phyloP scores from a whole-genome alignment of 2,888 invertebrate genomes.

The Leptinotarsa tumamoca region DNA sequence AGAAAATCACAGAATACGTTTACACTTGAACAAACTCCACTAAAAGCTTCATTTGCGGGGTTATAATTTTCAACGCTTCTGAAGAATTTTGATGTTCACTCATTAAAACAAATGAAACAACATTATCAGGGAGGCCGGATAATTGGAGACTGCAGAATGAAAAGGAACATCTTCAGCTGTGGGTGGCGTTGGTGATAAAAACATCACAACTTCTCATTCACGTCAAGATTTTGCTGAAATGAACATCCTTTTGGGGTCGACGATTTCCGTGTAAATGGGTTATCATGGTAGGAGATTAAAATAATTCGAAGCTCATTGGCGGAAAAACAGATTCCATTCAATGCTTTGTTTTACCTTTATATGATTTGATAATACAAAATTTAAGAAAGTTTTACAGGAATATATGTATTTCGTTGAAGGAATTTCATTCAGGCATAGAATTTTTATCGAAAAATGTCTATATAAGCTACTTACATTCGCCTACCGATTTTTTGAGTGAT shows the following conservation, averaged over 20 bases:
- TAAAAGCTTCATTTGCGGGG: conserved; percentile 36
- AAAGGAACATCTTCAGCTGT: conserved; percentile 1
- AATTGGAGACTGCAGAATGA: conserved; percentile 25
- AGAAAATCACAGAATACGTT: conserved; percentile 1
- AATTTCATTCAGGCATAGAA: too few species aligned
- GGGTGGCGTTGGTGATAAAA: background rate
- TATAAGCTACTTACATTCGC: too few species aligned
- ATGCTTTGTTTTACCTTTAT: background rate
- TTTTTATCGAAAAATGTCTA: too few species aligned
- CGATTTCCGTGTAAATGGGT: background rate
- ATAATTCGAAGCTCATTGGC: conserved; percentile 11
- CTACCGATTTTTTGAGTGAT: too few species aligned
- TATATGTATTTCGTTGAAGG: too few species aligned
- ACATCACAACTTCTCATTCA: conserved; percentile 6
- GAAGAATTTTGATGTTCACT: conserved; percentile 45
- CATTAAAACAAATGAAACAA: conserved; percentile 48
- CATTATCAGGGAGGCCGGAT: conserved; percentile 42
- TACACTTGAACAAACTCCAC: conserved; percentile 2
- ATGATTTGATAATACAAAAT: too few species aligned
- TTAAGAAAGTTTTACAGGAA: too few species aligned
- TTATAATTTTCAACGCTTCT: conserved; percentile 48
- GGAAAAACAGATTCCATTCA: background rate
- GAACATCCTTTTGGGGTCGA: background rate
- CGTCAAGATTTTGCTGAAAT: conserved; percentile 10
- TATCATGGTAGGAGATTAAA: background rate